Evolutionary conservation across 1,140 invertebrate genomes (phyloP), one percentile per base, ranked within the genome.

Genomic region (Sycophaga agraensis): DNA sequence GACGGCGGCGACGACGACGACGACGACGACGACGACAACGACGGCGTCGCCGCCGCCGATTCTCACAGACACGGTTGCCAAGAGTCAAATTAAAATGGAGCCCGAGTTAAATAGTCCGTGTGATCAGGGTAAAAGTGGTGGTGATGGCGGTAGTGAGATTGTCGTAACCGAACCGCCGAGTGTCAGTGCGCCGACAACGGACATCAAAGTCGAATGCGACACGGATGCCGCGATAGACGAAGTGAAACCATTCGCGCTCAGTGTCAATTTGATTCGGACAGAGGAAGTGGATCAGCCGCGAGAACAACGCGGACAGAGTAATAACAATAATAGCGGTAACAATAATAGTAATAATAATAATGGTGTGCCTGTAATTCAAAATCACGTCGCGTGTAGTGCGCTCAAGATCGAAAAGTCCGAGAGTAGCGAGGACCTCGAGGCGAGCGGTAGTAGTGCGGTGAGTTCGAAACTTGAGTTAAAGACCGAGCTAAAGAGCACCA

Each of bases 331-430:
- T 24, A 56, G 28, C 16, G 51, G 12, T 28, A 26, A 12, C 48
- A 60, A 37, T 22, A 60, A 34, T 37, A 55, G 40, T 31, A 78
- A 70, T 72, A 76, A 72, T 68, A 74, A 71, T 53, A 77, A 76
- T 68, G 68, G 73, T 73, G 76, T 78, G 75, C 73, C 76, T 75
- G 71, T 78, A 72, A 70, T 77, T 66, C 72, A 75, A 70, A 79
- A 79, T 75, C 75, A 79, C 66, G 66, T 77, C 68, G 69, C 70
- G 67, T 76, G 71, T 69, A 63, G 56, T 73, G 71, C 70, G 40
- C 42, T 71, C 64, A 74, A 71, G 49, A 63, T 68, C 6, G 72
- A 73, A 34, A 74, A 73, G 51, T 57, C 56, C 26, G 70, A 73
- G 59, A 65, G 19, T 53, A 68, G 46, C 56, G 64, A 39, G 66